A percentile compares a stretch with the other conserved stretches of the same genome.
Conservation (phyloP, 2,113 vertebrate genomes). For the Heterotilapia buettikoferi region DNA sequence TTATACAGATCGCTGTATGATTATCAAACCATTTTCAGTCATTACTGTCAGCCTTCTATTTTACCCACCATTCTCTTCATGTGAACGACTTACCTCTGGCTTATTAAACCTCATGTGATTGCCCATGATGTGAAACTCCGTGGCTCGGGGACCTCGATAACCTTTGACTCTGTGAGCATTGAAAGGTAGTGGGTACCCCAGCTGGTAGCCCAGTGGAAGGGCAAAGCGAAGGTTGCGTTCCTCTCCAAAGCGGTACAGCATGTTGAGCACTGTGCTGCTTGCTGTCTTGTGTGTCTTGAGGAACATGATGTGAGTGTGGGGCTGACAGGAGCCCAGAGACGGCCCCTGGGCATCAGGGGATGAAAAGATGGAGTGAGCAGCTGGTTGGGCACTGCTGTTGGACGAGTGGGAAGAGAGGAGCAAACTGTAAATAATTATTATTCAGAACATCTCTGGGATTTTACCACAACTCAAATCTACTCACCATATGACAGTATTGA, state of each 20-base stretch:
- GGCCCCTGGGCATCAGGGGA: slow-evolving; percentile 58
- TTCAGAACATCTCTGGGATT: background rate
- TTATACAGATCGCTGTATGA: rapidly evolving
- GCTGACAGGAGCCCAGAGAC: slow-evolving; percentile 72
- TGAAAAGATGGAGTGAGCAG: slow-evolving; percentile 54
- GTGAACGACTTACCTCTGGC: slow-evolving; percentile 72
- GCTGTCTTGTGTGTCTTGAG: slow-evolving; percentile 93
- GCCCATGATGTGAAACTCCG: slow-evolving; percentile 83
- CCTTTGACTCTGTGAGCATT: slow-evolving; percentile 82
- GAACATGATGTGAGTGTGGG: slow-evolving; percentile 78
- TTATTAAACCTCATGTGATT: slow-evolving; percentile 89
- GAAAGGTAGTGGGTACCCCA: slow-evolving; percentile 84
- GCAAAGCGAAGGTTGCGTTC: slow-evolving; percentile 76
- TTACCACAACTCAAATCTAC: background rate
- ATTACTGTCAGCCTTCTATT: background rate
- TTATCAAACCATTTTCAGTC: background rate
- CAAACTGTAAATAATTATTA: background rate
- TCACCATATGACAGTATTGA: background rate
- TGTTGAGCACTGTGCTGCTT: slow-evolving; percentile 88
- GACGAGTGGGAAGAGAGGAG: background rate
- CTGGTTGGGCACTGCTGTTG: slow-evolving; percentile 55
- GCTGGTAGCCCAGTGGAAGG: slow-evolving; percentile 84
- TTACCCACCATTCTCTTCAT: background rate
- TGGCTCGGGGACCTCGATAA: slow-evolving; percentile 60
- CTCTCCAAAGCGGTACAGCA: slow-evolving; percentile 89